These are phyloP conservation scores for Pseudochromis fuscus DNA, from an alignment of 2,797 vertebrate genomes.

Conservation along the genomic window DNA sequence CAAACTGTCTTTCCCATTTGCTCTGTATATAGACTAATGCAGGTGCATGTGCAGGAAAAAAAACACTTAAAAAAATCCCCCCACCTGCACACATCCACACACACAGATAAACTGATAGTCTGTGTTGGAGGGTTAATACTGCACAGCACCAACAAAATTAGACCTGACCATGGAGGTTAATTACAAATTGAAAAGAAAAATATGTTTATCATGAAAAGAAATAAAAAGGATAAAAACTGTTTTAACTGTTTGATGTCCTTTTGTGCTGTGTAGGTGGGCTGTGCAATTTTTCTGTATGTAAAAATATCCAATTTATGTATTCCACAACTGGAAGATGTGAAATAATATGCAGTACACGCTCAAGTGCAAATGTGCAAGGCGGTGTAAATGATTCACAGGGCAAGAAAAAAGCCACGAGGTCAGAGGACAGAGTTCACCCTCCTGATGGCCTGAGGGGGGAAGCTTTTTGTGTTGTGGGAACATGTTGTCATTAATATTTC, in stretches of 20 bases:
- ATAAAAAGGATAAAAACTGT: no score
- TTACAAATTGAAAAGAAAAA: no score
- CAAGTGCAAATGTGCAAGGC: not conserved
- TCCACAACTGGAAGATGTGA: not conserved
- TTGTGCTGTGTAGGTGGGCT: not conserved
- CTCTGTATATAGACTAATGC: constrained; percentile 18
- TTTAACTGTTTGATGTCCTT: not conserved
- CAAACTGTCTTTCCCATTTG: constrained; percentile 13
- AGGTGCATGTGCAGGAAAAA: not conserved
- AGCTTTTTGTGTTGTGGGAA: not conserved
- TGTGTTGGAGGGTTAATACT: not conserved
- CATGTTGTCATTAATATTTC: not conserved
- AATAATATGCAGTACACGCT: not conserved
- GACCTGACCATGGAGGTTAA: not conserved
- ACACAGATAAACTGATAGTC: not conserved
- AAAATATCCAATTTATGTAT: not conserved
- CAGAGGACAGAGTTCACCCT: not conserved
- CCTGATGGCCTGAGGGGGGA: not conserved
- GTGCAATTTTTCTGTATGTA: constrained; percentile 1
- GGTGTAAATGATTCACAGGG: not conserved
- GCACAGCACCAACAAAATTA: not conserved
- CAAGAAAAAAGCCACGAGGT: not conserved
- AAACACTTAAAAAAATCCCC: not conserved
- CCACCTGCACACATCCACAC: not conserved
- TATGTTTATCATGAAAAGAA: no score